Base-by-base conservation (phyloP, 2,797 vertebrate species). In the Remorina albescens region DNA sequence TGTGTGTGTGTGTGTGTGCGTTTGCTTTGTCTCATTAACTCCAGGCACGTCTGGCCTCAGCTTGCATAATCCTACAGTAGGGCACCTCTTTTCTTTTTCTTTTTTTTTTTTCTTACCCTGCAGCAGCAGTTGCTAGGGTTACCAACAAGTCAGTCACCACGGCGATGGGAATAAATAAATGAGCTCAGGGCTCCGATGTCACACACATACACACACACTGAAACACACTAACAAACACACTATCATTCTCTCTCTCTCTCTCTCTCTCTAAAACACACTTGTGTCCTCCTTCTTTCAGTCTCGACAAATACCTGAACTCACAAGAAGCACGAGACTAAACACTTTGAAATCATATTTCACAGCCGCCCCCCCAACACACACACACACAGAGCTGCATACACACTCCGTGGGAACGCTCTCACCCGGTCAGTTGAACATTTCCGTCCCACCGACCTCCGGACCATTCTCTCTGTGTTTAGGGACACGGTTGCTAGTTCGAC, bases 111-210 rank as follows among this genome's bases (percentile, higher is more conserved):
- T n/a, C n/a, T n/a, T 74, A 51, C 66, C 82, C 79, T 26, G 21
- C 19, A 7, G 89, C 89, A 86, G 88, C 88, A 86, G 92, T 93
- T 92, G 78, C 91, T 71, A 89, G 71, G 90, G 90, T 92, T 92
- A 91, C 89, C 32, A 21, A 81, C 82, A 85, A 87, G 87, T 91
- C 76, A 80, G 71, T 70, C 72, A 76, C 72, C 23, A 5, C 61
- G 44, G 74, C 55, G 42, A 83, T 82, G 77, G 87, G 82, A 77
- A 90, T 85, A 87, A 77, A 90, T 85, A 87, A 88, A 90, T 86
- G 84, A 91, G 86, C 89, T 80, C 73, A 71, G 67, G 61, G 80
- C 81, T 87, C 72, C 42, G 23, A 74, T 76, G 85, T 82, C 69
- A 74, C 56, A 25, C 60, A 70, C 62, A 66, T 73, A 53, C 47